Conservation (phyloP, 2,888 invertebrate species). For the Drosophila testacea region DNA sequence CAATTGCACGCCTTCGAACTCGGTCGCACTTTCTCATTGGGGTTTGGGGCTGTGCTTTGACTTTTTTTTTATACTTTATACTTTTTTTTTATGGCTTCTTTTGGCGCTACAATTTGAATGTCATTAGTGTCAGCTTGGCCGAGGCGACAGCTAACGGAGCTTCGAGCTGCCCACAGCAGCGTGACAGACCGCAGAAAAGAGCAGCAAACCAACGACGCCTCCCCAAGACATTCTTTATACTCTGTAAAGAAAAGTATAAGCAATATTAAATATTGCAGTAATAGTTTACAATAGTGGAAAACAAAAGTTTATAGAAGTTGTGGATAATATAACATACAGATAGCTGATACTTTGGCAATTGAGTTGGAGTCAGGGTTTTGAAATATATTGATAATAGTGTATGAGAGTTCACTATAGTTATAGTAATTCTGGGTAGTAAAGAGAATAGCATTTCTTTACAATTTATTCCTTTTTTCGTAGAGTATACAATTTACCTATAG, state of each 20-base stretch:
- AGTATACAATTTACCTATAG: no score
- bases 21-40: constrained; percentile 47
- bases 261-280: not conserved
- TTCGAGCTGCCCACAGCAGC: constrained; percentile 33
- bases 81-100: constrained; percentile 68
- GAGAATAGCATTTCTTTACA: no score
- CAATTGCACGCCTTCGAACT: constrained; percentile 71
- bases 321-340: not conserved
- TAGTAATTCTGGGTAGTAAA: no score
- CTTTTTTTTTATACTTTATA: constrained; percentile 37
- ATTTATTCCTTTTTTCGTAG: no score
- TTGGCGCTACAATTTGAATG: constrained; percentile 77
- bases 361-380: no score
- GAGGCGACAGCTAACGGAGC: constrained; percentile 65
- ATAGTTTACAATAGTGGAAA: not conserved
- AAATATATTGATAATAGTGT: not conserved
- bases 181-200: constrained; percentile 21
- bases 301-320: not conserved
- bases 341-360: no score
- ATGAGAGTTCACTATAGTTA: not conserved
- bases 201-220: constrained; percentile 28
- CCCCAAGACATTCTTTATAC: constrained; percentile 32
- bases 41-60: constrained; percentile 51
- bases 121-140: constrained; percentile 75
- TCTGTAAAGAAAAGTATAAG: constrained; percentile 8